Evolutionary conservation across 1,140 invertebrate genomes (phyloP).

Genomic region (Scaptomyza graminum): DNA sequence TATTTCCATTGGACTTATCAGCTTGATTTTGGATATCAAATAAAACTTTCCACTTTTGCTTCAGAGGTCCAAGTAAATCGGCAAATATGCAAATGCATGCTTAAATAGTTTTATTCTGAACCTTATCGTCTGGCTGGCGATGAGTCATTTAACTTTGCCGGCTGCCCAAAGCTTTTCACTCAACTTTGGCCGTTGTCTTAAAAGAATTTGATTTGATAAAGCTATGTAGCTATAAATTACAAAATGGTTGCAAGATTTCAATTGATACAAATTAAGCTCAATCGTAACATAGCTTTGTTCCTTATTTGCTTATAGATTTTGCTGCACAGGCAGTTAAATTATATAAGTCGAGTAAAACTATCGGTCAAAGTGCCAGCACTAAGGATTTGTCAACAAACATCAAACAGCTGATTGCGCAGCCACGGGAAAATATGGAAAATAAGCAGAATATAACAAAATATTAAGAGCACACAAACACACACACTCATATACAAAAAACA

Average conservation of each 20-base stretch:
- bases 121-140: conserved; percentile 23
- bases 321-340: background rate
- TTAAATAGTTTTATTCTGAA: conserved; percentile 7
- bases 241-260: conserved; percentile 24
- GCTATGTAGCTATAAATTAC: conserved; percentile 30
- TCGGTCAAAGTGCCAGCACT: conserved; percentile 29
- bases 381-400: conserved; percentile 42
- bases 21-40: conserved; percentile 12
- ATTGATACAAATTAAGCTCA: conserved; percentile 56
- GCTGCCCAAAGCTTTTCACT: conserved; percentile 17
- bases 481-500: background rate
- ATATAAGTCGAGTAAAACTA: conserved; percentile 19
- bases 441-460: conserved; percentile 12
- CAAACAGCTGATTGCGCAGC: conserved; percentile 34
- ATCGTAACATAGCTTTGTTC: conserved; percentile 29
- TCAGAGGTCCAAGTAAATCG: background rate
- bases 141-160: conserved; percentile 50
- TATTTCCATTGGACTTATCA: conserved; percentile 48
- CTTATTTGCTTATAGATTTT: background rate
- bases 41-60: conserved; percentile 56
- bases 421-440: conserved; percentile 4
- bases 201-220: conserved; percentile 10
- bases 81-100: conserved; percentile 3
- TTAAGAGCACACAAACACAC: conserved; percentile 12
- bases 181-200: background rate